Base-by-base conservation (phyloP, 2,113 vertebrate species). In the Halcyon senegalensis region DNA sequence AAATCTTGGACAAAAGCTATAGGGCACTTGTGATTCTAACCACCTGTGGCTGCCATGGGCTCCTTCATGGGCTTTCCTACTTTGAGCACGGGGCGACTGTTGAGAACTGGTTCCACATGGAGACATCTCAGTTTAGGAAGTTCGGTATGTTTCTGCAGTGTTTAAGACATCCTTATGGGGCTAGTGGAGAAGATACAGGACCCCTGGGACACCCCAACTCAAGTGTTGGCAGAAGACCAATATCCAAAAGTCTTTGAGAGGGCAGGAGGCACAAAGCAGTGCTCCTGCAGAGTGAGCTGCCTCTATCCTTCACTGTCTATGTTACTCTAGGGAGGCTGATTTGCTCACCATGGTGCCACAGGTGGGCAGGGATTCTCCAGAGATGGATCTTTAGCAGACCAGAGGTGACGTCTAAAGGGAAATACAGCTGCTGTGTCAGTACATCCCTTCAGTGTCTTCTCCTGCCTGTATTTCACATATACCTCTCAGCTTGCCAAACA, bases 21-120 rank as follows among this genome's bases (percentile, higher is more conserved):
- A 43, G 11, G 12, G 35, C 30, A 58, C 1, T 53, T 27, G 9
- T 16, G 79, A 7, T 30, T 27, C 9, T 39, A 27, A 3, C 5
- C 24, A 35, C 18, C 28, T 44, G 28, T 30, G 46, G 3, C 3
- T 60, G 2, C 60, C 17, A 30, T 1, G 5, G 25, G 2, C 3
- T 69, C 3, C 15, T 86, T 70, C 28, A 55, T 9, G 25, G 4
- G 10, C 8, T 84, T 84, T 87, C n/a, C 60, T 5, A 11, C 23
- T 87, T 67, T 58, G 16, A 72, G 10, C 23, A 4, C 1, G 1
- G 11, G 5, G 2, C 0, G 4, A 18, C 13, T 33, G 8, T 16
- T 86, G n/a, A 88, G 48, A 70, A 5, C 8, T 83, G 31, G 2
- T 15, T 80, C 17, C 7, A 25, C 21, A n/a, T 28, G 6, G 8